Base-by-base conservation (phyloP, 2,888 invertebrate genomes). In the Ypsolopha scabrella region DNA sequence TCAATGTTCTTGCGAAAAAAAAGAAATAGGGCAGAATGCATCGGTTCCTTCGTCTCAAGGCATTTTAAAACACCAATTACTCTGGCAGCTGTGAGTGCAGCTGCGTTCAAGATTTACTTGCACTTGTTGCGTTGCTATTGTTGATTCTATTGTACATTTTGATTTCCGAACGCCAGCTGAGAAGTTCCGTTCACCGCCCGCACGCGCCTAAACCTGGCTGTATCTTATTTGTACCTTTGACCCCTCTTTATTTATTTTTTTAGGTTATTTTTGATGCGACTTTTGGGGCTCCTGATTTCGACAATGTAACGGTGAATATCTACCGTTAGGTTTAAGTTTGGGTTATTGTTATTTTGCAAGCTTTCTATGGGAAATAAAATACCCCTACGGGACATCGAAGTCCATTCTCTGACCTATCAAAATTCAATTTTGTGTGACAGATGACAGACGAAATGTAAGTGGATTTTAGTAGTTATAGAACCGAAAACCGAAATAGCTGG, bases 121-220 rank as follows among this genome's bases (percentile, higher is more conserved):
- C 53, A 53, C 53, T 53, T 53, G 53, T 53, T 47, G 52, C 52
- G n/a, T 37, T 41, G 47, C 47, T 50, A 48, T 50, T 44, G 50
- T 50, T 41, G 39, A 44, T 38, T 50, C 36, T 47, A 43, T 47
- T 47, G 33, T 24, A 24, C 24, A 24, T 24, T 45, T 45, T 14
- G 37, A 47, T 36, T 47, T 13, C 47, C 11, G 47, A 47, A 47
- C 47, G 47, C 24, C 47, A 47, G 47, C 47, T 47, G 47, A 47
- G 37, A 34, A 45, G 45, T 45, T 33, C 45, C 45, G 45, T 45
- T 36, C 13, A 13, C 47, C 47, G 13, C 36, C 36, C 36, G 53
- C 53, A 53, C 47, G 53, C 50, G 53, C 50, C 50, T 36, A 47
- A 34, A 37, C 46, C 11, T 46, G 33, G 46, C 35, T 24, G 34